Base-by-base conservation (phyloP, 2,113 vertebrate genomes). In the Brevimyrus niger region DNA sequence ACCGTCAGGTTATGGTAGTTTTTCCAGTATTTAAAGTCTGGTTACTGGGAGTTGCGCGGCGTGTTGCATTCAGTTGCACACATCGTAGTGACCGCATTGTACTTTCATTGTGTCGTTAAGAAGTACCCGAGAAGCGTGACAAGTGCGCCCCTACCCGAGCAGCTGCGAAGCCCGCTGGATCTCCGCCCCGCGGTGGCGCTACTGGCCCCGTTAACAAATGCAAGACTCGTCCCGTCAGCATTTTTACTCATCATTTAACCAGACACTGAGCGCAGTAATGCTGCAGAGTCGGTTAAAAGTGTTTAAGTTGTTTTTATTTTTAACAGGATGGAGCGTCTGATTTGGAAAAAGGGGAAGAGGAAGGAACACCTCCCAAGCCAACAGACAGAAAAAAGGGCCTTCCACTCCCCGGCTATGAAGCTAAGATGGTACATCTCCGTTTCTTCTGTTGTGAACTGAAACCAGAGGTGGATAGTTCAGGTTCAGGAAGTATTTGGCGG, bases 341-440 rank as follows among this genome's bases (percentile, higher is more conserved):
- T 91, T 95, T 95, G 35, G 97, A 94, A 5, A 89, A 96, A 92
- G 94, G 90, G 19, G 95, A 94, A 91, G 96, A 94, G 89, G 95
- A 97, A 0, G 96, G 97, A 0, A 90, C 91, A 15, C 95, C 96
- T 61, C 95, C 96, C 58, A 96, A 96, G 90, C 95, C 96, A 91
- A 96, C 96, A 89, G 96, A 97, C 92, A 94, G 95, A 27, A 95
- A 93, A 89, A 97, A 97, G 94, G 94, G 94, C 2, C 87, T 87
- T 19, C 55, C 55, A n/a, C 93, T 95, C 90, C 96, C 97, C 47
- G 97, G 96, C 0, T 99, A 99, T 69, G 98, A 99, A 94, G 98
- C 98, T 93, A 99, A 99, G 97, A 97, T 99, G 97, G 98, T 99
- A 96, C 93, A 94, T 92, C 89, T 42, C 48, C 2, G 0, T n/a